These are phyloP conservation scores for Gibbula magus DNA, from an alignment of 2,888 invertebrate genomes.

Conservation along the genomic window DNA sequence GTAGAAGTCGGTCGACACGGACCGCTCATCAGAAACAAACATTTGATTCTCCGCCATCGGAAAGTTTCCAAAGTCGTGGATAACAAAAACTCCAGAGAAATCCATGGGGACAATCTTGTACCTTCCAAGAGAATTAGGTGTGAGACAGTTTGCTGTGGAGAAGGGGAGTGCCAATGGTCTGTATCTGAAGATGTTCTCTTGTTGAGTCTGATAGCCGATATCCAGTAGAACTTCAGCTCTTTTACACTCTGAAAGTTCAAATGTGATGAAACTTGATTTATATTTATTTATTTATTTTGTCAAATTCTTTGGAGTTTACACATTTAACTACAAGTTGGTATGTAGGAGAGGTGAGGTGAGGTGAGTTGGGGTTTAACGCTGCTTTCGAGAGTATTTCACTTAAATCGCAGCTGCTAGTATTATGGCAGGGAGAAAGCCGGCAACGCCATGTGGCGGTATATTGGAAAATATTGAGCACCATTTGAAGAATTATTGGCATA, in stretches of 20 bases:
- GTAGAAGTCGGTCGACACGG: slow-evolving; percentile 80
- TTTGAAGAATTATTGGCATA: too few relatives aligned
- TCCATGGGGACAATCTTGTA: slow-evolving; percentile 42
- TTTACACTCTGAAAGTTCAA: background rate
- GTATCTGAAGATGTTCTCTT: background rate
- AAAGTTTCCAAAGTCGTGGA: slow-evolving; percentile 76
- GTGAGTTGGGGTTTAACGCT: too few relatives aligned
- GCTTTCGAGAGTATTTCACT: too few relatives aligned
- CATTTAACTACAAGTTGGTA: too few relatives aligned
- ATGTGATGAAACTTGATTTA: background rate
- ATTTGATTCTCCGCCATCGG: slow-evolving; percentile 46
- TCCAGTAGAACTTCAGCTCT: background rate
- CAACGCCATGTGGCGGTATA: too few relatives aligned
- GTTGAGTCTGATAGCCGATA: background rate
- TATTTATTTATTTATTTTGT: too few relatives aligned
- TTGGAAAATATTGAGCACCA: too few relatives aligned
- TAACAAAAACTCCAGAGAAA: slow-evolving; percentile 49
- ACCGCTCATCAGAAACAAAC: slow-evolving; percentile 46
- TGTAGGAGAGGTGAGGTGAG: too few relatives aligned
- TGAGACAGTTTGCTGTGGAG: slow-evolving; percentile 39
- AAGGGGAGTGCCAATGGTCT: background rate
- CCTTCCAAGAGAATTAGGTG: slow-evolving; percentile 48
- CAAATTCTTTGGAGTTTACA: too few relatives aligned
- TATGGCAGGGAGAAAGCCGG: too few relatives aligned
- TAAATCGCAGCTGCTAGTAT: too few relatives aligned